phyloP scores from a whole-genome alignment of 2,888 invertebrate genomes.

The Nomada hirtipes region DNA sequence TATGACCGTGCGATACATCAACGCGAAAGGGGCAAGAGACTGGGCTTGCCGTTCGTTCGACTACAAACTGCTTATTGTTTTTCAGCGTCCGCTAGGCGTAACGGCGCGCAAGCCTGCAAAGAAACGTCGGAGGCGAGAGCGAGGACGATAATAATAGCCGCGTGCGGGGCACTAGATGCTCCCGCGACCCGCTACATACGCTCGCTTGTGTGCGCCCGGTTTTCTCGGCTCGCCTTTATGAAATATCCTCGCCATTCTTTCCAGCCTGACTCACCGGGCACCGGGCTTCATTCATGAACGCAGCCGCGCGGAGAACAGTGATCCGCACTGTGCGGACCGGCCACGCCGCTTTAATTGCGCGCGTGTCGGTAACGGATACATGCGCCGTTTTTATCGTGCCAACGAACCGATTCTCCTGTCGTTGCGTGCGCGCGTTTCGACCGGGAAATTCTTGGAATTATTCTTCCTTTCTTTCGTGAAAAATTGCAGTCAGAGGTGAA shows the following conservation, averaged over 20 bases:
- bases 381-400: conserved; percentile 46
- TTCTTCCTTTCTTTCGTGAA: neutral
- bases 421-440: too few species aligned
- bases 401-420: conserved; percentile 37
- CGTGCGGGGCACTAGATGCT: neutral
- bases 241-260: conserved; percentile 76
- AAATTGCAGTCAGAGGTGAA: too few species aligned
- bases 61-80: conserved; percentile 76
- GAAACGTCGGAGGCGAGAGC: conserved; percentile 32
- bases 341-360: conserved; percentile 72
- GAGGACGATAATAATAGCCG: conserved; percentile 75
- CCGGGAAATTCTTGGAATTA: neutral
- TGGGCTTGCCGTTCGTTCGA: conserved; percentile 44
- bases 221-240: conserved; percentile 73
- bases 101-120: conserved; percentile 40
- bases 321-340: conserved; percentile 69
- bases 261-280: conserved; percentile 69
- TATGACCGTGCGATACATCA: conserved; percentile 54
- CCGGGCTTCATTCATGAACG: conserved; percentile 76
- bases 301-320: conserved; percentile 71
- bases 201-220: conserved; percentile 52
- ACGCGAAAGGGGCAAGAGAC: conserved; percentile 36
- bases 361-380: conserved; percentile 61
- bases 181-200: conserved; percentile 21
- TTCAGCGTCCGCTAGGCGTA: conserved; percentile 58